Evolutionary conservation across 2,888 invertebrate species (phyloP).

Genomic region (Drosophila suboccidentalis): DNA sequence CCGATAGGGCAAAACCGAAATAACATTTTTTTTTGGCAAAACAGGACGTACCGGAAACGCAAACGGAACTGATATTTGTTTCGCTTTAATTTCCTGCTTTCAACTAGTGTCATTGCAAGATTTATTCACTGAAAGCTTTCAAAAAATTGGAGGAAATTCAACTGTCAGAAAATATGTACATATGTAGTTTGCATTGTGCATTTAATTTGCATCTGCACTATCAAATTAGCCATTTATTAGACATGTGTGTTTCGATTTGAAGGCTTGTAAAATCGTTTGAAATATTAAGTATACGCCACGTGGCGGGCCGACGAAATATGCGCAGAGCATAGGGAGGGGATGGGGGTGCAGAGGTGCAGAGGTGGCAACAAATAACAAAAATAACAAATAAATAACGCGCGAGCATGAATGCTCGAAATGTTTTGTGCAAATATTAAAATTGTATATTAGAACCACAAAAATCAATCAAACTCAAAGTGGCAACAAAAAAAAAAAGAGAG

Average conservation of each 20-base stretch:
- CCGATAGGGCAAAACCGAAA: too few relatives aligned
- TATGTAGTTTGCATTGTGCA: neutral
- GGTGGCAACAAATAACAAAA: slow-evolving; percentile 33
- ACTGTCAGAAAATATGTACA: too few relatives aligned
- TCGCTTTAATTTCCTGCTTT: too few relatives aligned
- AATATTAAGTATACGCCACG: slow-evolving; percentile 35
- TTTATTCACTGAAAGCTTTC: neutral
- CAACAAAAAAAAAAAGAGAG: neutral
- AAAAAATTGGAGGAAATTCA: neutral
- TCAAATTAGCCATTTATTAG: too few relatives aligned
- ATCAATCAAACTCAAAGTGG: slow-evolving; percentile 56
- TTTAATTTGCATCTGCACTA: neutral
- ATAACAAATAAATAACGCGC: slow-evolving; percentile 13
- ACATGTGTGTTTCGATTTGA: too few relatives aligned
- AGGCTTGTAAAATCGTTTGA: neutral
- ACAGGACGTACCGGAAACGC: too few relatives aligned
- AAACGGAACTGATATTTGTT: too few relatives aligned
- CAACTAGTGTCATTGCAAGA: too few relatives aligned
- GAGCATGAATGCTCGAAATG: slow-evolving; percentile 29
- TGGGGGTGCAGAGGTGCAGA: too few relatives aligned
- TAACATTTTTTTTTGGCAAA: too few relatives aligned
- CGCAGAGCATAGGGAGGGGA: too few relatives aligned
- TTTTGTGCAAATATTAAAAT: slow-evolving; percentile 56
- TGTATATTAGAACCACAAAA: slow-evolving; percentile 52
- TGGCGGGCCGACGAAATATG: too few relatives aligned